phyloP scores from a whole-genome alignment of 1,140 invertebrate genomes.

The Sinonovacula constricta region DNA sequence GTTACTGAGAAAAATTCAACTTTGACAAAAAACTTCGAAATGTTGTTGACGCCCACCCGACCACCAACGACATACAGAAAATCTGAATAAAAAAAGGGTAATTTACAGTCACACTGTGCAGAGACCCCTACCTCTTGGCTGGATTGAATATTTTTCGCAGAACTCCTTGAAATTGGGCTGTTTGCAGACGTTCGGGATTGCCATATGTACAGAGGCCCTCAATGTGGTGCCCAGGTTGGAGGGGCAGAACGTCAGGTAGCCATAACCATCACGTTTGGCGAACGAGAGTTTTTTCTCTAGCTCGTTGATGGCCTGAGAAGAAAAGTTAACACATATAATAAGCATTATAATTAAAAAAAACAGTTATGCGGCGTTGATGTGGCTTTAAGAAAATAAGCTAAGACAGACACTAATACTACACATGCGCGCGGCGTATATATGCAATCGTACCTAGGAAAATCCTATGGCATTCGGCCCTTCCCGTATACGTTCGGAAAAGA shows the following conservation, averaged over 20 bases:
- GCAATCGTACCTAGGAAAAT: too few relatives aligned
- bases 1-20: too few relatives aligned
- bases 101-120: not conserved
- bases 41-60: not conserved
- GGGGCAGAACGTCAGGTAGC: conserved; percentile 99
- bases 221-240: conserved; percentile 98
- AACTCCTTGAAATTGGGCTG: conserved; percentile 95
- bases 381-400: too few relatives aligned
- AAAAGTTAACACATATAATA: conserved; percentile 82
- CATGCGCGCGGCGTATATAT: too few relatives aligned
- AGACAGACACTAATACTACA: too few relatives aligned
- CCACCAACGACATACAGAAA: too few relatives aligned
- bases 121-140: conserved; percentile 81
- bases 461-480: too few relatives aligned
- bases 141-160: conserved; percentile 94
- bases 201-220: conserved; percentile 98
- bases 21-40: not conserved
- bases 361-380: too few relatives aligned
- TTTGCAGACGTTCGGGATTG: conserved; percentile 90
- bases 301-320: conserved; percentile 69
- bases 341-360: too few relatives aligned
- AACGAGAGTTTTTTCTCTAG: conserved; percentile 71
- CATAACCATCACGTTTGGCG: conserved; percentile 86
- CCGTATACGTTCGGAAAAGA: too few relatives aligned
- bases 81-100: too few relatives aligned